Evolutionary conservation across 2,888 invertebrate genomes (phyloP).

Genomic region (Ashinkailepas kermadecensis): DNA sequence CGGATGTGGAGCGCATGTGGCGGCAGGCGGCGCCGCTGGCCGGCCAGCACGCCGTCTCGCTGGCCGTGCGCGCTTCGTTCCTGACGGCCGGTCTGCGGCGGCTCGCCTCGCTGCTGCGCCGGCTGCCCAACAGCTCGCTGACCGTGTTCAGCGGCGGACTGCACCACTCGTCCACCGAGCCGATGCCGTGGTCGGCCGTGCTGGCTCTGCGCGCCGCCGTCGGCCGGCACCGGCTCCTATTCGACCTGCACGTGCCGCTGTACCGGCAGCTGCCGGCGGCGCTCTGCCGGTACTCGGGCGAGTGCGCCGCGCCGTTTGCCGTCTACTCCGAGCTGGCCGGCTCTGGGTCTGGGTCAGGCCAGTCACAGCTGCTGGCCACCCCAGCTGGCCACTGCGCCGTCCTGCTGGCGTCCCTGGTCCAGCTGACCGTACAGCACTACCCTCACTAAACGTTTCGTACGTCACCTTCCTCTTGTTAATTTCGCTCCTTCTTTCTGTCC

Average conservation of each 20-base stretch:
- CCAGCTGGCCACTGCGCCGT: too few relatives aligned
- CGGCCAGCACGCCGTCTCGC: not conserved
- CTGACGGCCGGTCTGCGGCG: not conserved
- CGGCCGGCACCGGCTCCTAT: not conserved
- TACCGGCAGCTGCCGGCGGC: not conserved
- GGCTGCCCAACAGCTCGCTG: not conserved
- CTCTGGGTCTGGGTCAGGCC: too few relatives aligned
- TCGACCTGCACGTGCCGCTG: not conserved
- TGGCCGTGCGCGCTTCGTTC: slow-evolving; percentile 2
- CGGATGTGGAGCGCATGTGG: not conserved
- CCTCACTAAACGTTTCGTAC: too few relatives aligned
- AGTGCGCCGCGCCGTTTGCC: not conserved
- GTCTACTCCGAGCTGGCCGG: too few relatives aligned
- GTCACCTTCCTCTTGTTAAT: too few relatives aligned
- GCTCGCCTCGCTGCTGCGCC: not conserved
- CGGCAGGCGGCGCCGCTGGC: not conserved
- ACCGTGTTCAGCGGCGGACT: not conserved
- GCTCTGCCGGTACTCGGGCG: not conserved
- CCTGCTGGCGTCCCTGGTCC: too few relatives aligned
- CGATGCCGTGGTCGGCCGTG: not conserved
- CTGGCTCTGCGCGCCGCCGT: not conserved
- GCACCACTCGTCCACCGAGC: not conserved
- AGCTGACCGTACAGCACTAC: too few relatives aligned
- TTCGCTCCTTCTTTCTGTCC: too few relatives aligned
- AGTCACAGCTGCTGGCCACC: too few relatives aligned